Evolutionary conservation across 2,888 invertebrate species (phyloP).

Genomic region (Drosophila seclusa): DNA sequence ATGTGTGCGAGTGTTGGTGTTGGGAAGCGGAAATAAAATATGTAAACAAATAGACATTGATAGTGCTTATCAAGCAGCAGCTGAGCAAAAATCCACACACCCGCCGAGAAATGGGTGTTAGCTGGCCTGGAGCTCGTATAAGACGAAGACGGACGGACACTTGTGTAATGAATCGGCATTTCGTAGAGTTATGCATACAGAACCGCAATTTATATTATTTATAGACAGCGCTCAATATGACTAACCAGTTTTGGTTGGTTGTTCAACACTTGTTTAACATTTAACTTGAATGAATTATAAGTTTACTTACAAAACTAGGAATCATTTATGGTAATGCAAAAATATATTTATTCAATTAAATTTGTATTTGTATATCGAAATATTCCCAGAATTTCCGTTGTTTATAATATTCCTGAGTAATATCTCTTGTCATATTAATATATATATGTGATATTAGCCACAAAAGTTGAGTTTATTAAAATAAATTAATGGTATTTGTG

Average conservation of each 20-base stretch:
- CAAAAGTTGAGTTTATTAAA: not conserved
- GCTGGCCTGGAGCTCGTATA: conserved; percentile 20
- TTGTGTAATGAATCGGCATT: conserved; percentile 42
- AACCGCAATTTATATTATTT: conserved; percentile 34
- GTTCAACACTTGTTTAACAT: not conserved
- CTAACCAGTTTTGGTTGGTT: not conserved
- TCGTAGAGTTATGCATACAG: conserved; percentile 34
- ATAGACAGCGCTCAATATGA: conserved; percentile 10
- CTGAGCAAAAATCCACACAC: conserved; percentile 28
- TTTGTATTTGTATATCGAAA: not conserved
- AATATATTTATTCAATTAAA: not conserved
- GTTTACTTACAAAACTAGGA: not conserved
- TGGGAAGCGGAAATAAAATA: conserved; percentile 37
- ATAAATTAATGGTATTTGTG: conserved; percentile 4
- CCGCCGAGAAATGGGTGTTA: conserved; percentile 46
- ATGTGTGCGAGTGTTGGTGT: conserved; percentile 2
- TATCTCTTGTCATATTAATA: not conserved
- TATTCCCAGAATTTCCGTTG: not conserved
- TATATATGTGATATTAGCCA: not conserved
- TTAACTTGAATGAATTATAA: not conserved
- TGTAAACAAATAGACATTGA: conserved; percentile 54
- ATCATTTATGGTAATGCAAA: not conserved
- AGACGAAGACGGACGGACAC: conserved; percentile 22
- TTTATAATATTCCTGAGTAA: not conserved
- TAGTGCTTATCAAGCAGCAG: conserved; percentile 63